These are phyloP conservation scores for Aurelia aurita complex sp. Pacific DNA, from an alignment of 30 jellyfish, hydroid and myxozoan species.

Conservation along the genomic window DNA sequence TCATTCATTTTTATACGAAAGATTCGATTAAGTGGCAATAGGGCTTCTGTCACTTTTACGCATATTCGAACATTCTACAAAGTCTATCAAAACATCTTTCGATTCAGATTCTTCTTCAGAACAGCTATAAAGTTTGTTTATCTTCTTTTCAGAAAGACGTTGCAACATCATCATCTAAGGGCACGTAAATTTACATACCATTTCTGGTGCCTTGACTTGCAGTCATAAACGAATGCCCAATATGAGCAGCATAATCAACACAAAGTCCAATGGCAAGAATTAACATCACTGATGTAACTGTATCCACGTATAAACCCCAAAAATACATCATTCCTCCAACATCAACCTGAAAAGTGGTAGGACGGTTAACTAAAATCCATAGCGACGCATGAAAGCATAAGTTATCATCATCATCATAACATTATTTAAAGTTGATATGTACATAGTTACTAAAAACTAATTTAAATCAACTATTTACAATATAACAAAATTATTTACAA, in stretches of 20 bases:
- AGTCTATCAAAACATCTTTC: no score
- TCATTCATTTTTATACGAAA: no score
- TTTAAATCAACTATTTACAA: no score
- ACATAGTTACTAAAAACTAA: no score
- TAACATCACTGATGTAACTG: constrained; percentile 84
- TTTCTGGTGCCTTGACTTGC: constrained; percentile 47
- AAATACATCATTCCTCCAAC: constrained; percentile 88
- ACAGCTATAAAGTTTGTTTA: background rate
- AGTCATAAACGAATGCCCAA: constrained; percentile 88
- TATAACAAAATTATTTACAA: no score
- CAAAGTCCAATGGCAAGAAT: constrained; percentile 88
- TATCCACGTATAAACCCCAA: constrained; percentile 90
- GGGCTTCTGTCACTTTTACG: no score
- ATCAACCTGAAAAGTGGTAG: constrained; percentile 61
- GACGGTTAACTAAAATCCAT: background rate
- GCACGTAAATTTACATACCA: constrained; percentile 32
- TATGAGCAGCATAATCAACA: constrained; percentile 91
- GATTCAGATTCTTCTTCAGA: background rate
- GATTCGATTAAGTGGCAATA: no score
- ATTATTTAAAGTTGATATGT: no score
- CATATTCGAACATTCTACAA: no score
- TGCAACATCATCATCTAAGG: background rate
- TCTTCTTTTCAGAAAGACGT: background rate
- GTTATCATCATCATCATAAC: no score
- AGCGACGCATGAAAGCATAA: no score